Percentiles rank a stretch among this genome's conserved stretches.
These are phyloP conservation scores for Elaphurus davidianus DNA, from an alignment of 2,113 vertebrate genomes.

Conservation along the genomic window DNA sequence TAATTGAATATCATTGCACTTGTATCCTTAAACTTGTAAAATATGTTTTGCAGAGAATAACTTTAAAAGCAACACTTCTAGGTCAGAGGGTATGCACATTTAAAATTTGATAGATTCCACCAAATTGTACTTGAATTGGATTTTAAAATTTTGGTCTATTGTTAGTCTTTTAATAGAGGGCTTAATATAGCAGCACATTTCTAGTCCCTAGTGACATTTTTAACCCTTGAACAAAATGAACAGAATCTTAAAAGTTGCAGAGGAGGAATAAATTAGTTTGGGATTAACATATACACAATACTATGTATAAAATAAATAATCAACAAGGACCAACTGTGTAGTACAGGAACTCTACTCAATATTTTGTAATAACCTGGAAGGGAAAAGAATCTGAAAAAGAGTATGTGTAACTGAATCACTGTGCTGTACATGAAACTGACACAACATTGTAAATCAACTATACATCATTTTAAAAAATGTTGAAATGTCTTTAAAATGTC, in stretches of 20 bases:
- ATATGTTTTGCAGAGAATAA: not conserved
- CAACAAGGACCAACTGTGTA: not conserved
- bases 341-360: not conserved
- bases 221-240: slow-evolving; percentile 20
- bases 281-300: not conserved
- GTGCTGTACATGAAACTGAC: not conserved
- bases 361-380: not conserved
- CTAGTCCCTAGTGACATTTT: not conserved
- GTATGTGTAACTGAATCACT: not conserved
- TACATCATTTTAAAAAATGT: not conserved
- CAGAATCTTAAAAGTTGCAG: not conserved
- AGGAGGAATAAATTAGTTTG: not conserved
- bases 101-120: slow-evolving; percentile 18
- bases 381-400: not conserved
- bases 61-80: slow-evolving; percentile 18
- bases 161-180: not conserved
- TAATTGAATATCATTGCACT: not conserved
- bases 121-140: slow-evolving; percentile 1
- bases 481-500: not conserved
- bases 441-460: not conserved
- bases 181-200: slow-evolving; percentile 21
- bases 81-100: not conserved
- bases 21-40: not conserved
- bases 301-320: not conserved
- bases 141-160: not conserved